These are phyloP conservation scores for Yponomeuta sedellus DNA, from an alignment of 2,888 invertebrate genomes.

Conservation along the genomic window DNA sequence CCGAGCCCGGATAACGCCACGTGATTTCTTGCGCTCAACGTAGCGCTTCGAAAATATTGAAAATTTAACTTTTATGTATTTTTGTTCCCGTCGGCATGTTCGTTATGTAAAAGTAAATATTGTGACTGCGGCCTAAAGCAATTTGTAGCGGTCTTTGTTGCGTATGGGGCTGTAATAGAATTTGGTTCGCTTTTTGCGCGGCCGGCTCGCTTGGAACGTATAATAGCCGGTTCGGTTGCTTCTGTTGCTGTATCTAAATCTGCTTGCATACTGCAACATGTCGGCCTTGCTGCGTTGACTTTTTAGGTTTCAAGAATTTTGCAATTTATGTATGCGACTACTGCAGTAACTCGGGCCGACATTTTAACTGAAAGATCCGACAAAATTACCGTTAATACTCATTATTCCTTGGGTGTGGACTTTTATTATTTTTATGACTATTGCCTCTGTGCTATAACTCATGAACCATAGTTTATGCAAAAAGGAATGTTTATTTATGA, in stretches of 20 bases:
- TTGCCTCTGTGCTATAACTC: no score
- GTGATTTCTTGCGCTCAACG: neutral
- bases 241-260: conserved; percentile 72
- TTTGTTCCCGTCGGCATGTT: conserved; percentile 41
- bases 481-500: neutral
- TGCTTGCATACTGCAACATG: conserved; percentile 46
- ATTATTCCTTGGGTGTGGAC: no score
- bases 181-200: conserved; percentile 74
- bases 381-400: no score
- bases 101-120: conserved; percentile 60
- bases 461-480: no score
- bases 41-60: neutral
- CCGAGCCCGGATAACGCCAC: neutral
- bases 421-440: no score
- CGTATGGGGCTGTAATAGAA: conserved; percentile 74
- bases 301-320: conserved; percentile 25
- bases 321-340: neutral
- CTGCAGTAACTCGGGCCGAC: neutral
- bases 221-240: conserved; percentile 66
- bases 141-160: conserved; percentile 75
- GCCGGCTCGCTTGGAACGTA: conserved; percentile 51
- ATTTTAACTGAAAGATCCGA: no score
- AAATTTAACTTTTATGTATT: neutral
- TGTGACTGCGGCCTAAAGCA: conserved; percentile 71
- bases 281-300: conserved; percentile 48